Conservation (phyloP, 2,797 vertebrate genomes). For the Crypturellus tataupa region DNA sequence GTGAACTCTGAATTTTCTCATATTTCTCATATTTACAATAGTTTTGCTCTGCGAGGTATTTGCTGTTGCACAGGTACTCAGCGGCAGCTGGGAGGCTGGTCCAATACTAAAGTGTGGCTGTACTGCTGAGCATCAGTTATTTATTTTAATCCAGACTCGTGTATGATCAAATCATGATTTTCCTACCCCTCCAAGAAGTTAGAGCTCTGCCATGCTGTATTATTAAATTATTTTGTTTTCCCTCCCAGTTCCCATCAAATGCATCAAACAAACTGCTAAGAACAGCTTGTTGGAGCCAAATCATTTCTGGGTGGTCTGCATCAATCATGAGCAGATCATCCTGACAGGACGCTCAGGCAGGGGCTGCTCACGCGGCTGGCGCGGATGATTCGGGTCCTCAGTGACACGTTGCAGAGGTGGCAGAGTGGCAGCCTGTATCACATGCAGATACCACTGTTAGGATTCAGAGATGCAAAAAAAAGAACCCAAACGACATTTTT, state of each 20-base stretch:
- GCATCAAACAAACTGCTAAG: slow-evolving; percentile 15
- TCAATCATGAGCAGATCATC: neutral
- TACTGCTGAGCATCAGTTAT: neutral
- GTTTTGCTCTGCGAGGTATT: neutral
- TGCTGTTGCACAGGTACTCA: neutral
- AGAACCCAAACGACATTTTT: neutral
- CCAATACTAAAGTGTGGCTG: neutral
- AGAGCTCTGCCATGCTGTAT: neutral
- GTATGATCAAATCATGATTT: neutral
- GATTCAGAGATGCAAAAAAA: neutral
- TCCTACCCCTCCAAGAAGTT: neutral
- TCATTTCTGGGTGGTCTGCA: neutral
- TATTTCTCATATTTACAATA: neutral
- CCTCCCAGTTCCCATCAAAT: slow-evolving; percentile 14
- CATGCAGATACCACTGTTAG: neutral
- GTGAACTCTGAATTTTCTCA: neutral
- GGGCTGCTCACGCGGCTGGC: neutral
- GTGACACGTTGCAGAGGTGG: neutral
- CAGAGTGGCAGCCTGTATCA: neutral
- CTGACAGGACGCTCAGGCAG: neutral
- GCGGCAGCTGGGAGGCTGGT: neutral
- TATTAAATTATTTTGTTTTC: slow-evolving; percentile 22
- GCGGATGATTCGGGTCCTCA: neutral
- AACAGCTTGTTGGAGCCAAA: slow-evolving; percentile 22
- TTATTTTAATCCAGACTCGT: neutral